Conservation (phyloP, 64 coral and sea anemone genomes). For the Montipora cactus region DNA sequence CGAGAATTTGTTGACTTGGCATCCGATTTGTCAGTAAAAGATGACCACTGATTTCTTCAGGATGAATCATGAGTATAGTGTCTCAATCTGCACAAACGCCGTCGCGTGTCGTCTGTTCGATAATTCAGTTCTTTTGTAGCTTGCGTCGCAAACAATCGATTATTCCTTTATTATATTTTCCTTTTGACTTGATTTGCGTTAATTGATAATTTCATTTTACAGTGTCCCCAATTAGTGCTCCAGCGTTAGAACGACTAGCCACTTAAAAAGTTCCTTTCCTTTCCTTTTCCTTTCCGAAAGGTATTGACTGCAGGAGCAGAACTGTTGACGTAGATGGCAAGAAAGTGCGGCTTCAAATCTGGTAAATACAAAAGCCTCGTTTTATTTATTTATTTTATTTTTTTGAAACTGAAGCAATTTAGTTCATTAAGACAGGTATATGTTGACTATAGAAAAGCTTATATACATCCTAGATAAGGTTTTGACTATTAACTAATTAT, state of each 20-base stretch:
- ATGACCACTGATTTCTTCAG: background rate
- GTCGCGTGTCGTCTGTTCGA: background rate
- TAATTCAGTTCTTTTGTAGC: background rate
- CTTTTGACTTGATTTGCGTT: no score
- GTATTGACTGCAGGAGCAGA: slow-evolving; percentile 95
- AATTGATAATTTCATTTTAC: no score
- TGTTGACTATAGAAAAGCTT: no score
- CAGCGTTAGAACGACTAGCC: no score
- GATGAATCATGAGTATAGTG: background rate
- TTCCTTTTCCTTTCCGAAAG: slow-evolving; percentile 22
- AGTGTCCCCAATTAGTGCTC: no score
- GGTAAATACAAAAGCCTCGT: slow-evolving; percentile 44
- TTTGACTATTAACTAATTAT: no score
- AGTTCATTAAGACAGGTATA: no score
- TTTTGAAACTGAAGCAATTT: no score
- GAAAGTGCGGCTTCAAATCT: slow-evolving; percentile 94
- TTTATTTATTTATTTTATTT: no score
- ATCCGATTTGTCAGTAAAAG: background rate
- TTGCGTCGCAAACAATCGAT: background rate
- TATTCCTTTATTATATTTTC: background rate
- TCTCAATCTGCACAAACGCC: background rate
- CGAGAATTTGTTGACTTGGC: background rate
- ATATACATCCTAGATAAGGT: no score
- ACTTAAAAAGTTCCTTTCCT: background rate
- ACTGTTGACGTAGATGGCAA: slow-evolving; percentile 90